Evolutionary conservation across 2,888 invertebrate species (phyloP), one percentile per base, ranked within the genome.

Genomic region (Glyphotaelius pellucidus): DNA sequence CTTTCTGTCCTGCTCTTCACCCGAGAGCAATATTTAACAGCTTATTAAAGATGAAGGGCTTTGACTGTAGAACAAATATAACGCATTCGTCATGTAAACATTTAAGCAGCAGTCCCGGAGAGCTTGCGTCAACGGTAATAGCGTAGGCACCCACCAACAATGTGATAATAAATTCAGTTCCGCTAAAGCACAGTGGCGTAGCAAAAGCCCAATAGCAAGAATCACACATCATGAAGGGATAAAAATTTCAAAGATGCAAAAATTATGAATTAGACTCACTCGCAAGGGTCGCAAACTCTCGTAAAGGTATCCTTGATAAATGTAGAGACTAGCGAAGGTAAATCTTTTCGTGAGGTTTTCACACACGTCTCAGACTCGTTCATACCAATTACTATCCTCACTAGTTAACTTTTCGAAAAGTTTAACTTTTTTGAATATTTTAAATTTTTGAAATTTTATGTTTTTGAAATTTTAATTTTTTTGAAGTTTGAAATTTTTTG

Each of bases 121-220:
- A 67, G 67, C 67, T 67, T 67, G 67, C 25, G 67, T 67, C 81
- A 81, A 81, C 31, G 30, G 81, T 31, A 81, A 32, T 81, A 19
- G 19, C 81, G 81, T 32, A 32, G 81, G 81, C 32, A 81, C 31
- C 67, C 67, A 67, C 81, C 32, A 81, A 81, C 81, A 81, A 81
- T 81, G 32, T 32, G 81, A 32, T 32, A 81, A 81, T 81, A 81
- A 81, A 81, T 81, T 81, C 81, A 81, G 19, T 25, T 81, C 32
- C 19, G 81, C 25, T 32, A 7, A 81, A 32, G 81, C 25, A n/a
- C 67, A 67, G 67, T 67, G 67, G 7, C 67, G 67, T n/a, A n/a
- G 9, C 25, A 0, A 67, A 67, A n/a, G 31, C 81, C 81, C 81
- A 14, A 81, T 3, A 19, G 81, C 3, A 31, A 15, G 32, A 31